Evolutionary conservation across 1,140 invertebrate species (phyloP), one percentile per base, ranked within the genome.

Genomic region (Oncopeltus fasciatus): DNA sequence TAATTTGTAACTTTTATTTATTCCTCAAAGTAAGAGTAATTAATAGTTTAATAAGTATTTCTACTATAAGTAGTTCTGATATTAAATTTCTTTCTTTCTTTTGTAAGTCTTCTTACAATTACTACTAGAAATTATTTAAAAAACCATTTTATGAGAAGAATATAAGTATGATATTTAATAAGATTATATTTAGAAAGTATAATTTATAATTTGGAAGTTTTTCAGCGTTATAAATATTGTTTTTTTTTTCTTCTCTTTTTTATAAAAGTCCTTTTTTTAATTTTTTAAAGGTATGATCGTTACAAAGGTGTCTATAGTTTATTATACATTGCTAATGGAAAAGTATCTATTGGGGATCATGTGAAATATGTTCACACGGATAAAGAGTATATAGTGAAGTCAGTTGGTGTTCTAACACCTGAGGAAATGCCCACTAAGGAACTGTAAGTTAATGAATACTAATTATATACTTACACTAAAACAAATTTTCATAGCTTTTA

Each of bases 221-320:
- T 46, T 1, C 16, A 9, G 21, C 4, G 21, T 1, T 44, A 3
- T 1, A 20, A 46, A 46, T n/a, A 20, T 46, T 46, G 9, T 11
- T 9, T 18, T 46, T 46, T 18, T 46, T 3, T 46, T 46, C 21
- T 46, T 2, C 33, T 38, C 5, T 16, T 46, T 46, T 46, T 20
- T n/a, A 44, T n/a, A n/a, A n/a, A 44, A 2, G 2, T 44, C 18
- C 21, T 46, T 46, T 2, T 1, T 46, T 1, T 20, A n/a, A 28
- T 53, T 88, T 46, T 95, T 61, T 53, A 26, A 56, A 61, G 90
- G 87, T 95, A 85, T 75, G 88, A 95, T 71, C 83, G 82, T 65
- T 93, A 88, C 72, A 83, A 83, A 73, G 95, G 95, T 8, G 84
- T 87, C 0, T 76, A 97, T 64, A 82, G 84, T 64, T 76, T 94